phyloP scores from a whole-genome alignment of 2,797 vertebrate genomes.

The Lepus townsendii region DNA sequence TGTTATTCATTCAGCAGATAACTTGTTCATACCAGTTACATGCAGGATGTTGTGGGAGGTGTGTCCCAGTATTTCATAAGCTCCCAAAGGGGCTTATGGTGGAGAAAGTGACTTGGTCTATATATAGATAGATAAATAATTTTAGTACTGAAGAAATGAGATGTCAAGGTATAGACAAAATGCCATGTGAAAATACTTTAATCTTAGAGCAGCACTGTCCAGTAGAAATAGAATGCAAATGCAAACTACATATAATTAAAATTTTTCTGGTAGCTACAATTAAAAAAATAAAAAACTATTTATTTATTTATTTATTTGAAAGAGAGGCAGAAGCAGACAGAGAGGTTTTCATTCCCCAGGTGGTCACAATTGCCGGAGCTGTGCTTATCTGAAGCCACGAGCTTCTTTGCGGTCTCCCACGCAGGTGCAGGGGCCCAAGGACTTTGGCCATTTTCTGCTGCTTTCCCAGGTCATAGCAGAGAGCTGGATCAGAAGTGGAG shows the following conservation, averaged over 20 bases:
- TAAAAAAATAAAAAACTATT: not conserved
- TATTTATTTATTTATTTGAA: no score
- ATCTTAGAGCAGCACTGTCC: not conserved
- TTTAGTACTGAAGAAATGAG: conserved; percentile 25
- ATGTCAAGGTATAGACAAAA: not conserved
- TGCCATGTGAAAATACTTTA: conserved; percentile 1
- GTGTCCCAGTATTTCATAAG: no score
- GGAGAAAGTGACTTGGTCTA: not conserved
- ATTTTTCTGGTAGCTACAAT: not conserved
- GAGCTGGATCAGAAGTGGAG: no score
- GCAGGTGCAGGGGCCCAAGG: no score
- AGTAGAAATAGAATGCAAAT: not conserved
- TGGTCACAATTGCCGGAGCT: no score
- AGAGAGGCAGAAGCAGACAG: no score
- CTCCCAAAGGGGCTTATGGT: not conserved
- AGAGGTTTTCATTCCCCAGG: no score
- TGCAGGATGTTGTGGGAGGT: not conserved
- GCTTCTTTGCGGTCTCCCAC: no score
- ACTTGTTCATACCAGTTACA: not conserved
- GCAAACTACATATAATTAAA: not conserved
- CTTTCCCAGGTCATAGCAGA: no score
- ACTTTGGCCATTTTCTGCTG: no score
- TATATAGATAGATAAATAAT: not conserved
- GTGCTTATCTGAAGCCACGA: no score
- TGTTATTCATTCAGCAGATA: not conserved